Base-by-base conservation (phyloP, 2,797 vertebrate genomes). In the Tenualosa ilisha region DNA sequence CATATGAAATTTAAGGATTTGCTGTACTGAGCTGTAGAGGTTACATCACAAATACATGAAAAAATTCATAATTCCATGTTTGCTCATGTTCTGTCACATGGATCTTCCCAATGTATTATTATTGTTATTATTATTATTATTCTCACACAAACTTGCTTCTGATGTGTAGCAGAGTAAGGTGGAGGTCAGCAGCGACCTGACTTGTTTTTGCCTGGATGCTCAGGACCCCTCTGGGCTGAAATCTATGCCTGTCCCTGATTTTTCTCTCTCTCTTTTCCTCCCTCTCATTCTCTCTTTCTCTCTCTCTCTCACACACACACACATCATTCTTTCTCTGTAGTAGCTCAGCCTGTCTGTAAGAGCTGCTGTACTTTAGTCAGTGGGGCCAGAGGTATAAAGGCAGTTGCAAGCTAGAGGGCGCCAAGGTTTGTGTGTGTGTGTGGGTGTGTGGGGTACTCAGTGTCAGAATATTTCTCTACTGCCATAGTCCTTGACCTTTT, bases 191-290 rank as follows among this genome's bases (percentile, higher is more conserved):
- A 7, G 46, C 43, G 63, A 63, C 75, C 81, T 65, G 50, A 50
- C 51, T 79, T 81, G 81, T 83, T 86, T 85, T 82, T 84, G 59
- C 68, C 86, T 53, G 17, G 81, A 82, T 81, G 86, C 85, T 56
- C 40, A 72, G 82, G 46, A 53, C 59, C 31, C 85, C 82, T 82
- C 43, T 65, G 82, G 84, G 86, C 81, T 82, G 86, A 85, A 87
- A 88, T 87, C 63, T 81, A 85, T 84, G 81, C 81, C 81, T 81
- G 22, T 63, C 24, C 72, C 31, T 68, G 89, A 82, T 86, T 85
- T 89, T 85, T 63, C 63, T 84, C 43, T 49, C 6, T 56, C 13
- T 83, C 53, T 17, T 31, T 89, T 85, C 56, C 63, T 84, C 43
- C 40, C 6, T 56, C 13, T 83, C 53, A 12, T 31, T 82, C 65